These are phyloP conservation scores for Zeus faber DNA, from an alignment of 2,113 vertebrate species.

Conservation along the genomic window DNA sequence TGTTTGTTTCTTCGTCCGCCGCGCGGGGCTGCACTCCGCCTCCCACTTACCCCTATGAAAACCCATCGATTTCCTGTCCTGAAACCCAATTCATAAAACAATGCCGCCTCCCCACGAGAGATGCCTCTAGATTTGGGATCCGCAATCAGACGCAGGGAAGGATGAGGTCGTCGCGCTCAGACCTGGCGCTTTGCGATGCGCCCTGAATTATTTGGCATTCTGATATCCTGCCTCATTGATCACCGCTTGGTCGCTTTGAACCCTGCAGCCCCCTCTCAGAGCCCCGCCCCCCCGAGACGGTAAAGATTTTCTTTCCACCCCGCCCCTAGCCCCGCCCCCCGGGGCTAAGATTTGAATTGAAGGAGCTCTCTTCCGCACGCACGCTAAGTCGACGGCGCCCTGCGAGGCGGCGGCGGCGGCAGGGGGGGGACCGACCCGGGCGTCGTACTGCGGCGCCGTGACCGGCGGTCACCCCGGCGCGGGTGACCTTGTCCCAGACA, in stretches of 20 bases:
- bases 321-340: neutral
- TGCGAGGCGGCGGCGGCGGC: constrained; percentile 25
- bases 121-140: constrained; percentile 25
- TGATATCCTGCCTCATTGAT: constrained; percentile 45
- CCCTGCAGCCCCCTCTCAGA: constrained; percentile 18
- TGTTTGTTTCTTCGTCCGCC: too few relatives aligned
- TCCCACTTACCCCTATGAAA: constrained; percentile 48
- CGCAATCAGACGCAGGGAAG: constrained; percentile 29
- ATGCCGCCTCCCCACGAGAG: constrained; percentile 15
- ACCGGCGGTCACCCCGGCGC: constrained; percentile 40
- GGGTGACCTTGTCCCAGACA: constrained; percentile 66
- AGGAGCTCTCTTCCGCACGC: constrained; percentile 13
- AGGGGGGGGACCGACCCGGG: constrained; percentile 41
- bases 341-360: constrained; percentile 34
- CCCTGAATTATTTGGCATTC: constrained; percentile 38
- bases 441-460: constrained; percentile 35
- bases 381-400: constrained; percentile 17
- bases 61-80: constrained; percentile 62
- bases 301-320: constrained; percentile 38
- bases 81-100: constrained; percentile 29
- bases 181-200: constrained; percentile 8
- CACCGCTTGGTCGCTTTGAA: constrained; percentile 41
- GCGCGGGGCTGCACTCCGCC: too few relatives aligned
- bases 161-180: too few relatives aligned
- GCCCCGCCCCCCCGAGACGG: constrained; percentile 28